A percentile compares a stretch with the other conserved stretches of the same genome.
Conservation (phyloP, 2,113 vertebrate genomes). For the Chloebia gouldiae region DNA sequence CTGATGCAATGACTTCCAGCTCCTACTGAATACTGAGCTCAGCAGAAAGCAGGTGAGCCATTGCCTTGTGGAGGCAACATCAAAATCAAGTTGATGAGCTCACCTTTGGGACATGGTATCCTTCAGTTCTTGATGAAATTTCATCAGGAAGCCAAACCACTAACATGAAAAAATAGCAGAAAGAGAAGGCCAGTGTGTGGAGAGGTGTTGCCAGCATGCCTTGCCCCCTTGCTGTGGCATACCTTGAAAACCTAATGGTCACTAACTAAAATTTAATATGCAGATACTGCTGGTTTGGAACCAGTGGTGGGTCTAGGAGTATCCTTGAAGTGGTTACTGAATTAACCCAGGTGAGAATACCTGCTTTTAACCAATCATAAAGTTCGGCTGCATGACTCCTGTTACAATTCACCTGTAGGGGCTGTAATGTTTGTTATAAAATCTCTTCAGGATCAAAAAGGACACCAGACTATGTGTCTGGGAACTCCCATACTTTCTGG, state of each 20-base stretch:
- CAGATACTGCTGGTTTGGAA: not conserved
- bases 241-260: not conserved
- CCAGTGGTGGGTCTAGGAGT: not conserved
- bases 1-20: not conserved
- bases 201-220: not conserved
- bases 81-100: not conserved
- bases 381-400: not conserved
- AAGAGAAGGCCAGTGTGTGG: not conserved
- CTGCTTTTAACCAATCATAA: not conserved
- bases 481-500: not conserved
- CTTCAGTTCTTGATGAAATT: not conserved
- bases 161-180: not conserved
- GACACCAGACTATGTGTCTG: not conserved
- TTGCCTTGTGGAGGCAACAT: accelerated
- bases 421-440: not conserved
- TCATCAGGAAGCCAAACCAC: not conserved
- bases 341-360: not conserved
- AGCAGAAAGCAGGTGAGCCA: not conserved
- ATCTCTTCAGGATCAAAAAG: not conserved
- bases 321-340: not conserved
- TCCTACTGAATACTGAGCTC: not conserved
- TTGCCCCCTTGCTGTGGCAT: not conserved
- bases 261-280: not conserved
- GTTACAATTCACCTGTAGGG: accelerated
- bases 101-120: not conserved